Percentiles rank a stretch among this genome's conserved stretches.
Conservation (phyloP, 92 coral and sea anemone genomes). For the Epizoanthus rinbou region DNA sequence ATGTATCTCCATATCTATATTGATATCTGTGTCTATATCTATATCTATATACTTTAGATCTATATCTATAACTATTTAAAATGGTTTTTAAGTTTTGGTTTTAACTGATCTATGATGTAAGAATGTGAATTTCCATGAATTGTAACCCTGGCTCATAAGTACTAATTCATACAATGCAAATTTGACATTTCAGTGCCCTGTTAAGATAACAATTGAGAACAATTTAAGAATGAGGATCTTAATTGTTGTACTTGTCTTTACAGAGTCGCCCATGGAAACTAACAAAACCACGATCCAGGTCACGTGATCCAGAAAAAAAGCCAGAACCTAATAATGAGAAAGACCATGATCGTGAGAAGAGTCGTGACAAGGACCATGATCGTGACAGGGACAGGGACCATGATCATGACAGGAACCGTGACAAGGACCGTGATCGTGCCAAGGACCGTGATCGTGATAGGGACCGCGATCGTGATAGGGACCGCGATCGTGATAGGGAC, state of each 20-base stretch:
- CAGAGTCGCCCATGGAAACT: slow-evolving; percentile 43
- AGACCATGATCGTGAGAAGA: slow-evolving; percentile 12
- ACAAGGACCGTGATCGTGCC: slow-evolving; percentile 34
- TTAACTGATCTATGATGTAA: too few relatives aligned
- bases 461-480: neutral
- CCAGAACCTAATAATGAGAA: slow-evolving; percentile 16
- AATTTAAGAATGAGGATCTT: neutral
- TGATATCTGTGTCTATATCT: too few relatives aligned
- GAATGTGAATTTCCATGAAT: too few relatives aligned
- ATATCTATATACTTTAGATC: too few relatives aligned
- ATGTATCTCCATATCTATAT: too few relatives aligned
- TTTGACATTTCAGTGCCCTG: neutral
- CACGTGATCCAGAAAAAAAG: slow-evolving; percentile 27
- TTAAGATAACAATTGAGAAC: neutral
- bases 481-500: neutral
- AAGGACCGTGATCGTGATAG: neutral
- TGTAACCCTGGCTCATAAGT: too few relatives aligned
- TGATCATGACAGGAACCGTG: slow-evolving; percentile 30
- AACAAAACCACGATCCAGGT: slow-evolving; percentile 12
- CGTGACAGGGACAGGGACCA: slow-evolving; percentile 29
- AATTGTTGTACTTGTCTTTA: neutral
- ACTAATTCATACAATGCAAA: too few relatives aligned
- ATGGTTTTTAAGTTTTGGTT: too few relatives aligned
- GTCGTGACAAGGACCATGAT: neutral
- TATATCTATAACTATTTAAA: too few relatives aligned